These are phyloP conservation scores for Burhinus bistriatus DNA, from an alignment of 2,113 vertebrate species.

Conservation along the genomic window DNA sequence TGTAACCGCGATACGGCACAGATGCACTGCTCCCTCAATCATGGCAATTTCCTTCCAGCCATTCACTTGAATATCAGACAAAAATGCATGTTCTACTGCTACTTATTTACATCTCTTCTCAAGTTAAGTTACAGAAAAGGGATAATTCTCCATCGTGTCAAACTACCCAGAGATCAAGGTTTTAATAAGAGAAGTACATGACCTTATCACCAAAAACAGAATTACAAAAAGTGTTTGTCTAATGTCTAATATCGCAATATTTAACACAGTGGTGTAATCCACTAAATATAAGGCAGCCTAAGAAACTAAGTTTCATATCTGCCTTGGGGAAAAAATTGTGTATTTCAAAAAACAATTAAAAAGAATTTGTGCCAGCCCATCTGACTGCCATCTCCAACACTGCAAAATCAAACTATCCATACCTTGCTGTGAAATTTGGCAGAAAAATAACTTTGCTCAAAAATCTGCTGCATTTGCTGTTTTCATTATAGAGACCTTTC, in stretches of 20 bases:
- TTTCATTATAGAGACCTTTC: conserved; percentile 60
- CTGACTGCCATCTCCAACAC: not conserved
- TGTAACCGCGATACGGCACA: fast-evolving
- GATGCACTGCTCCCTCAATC: not conserved
- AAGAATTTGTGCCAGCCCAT: conserved; percentile 36
- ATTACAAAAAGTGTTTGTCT: not conserved
- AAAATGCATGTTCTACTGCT: not conserved
- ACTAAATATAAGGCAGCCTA: not conserved
- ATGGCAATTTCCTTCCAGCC: not conserved
- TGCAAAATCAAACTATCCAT: conserved; percentile 22
- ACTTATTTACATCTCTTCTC: not conserved
- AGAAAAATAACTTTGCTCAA: conserved; percentile 62
- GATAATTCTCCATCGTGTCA: not conserved
- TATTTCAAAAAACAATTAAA: conserved; percentile 64
- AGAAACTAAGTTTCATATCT: conserved; percentile 28
- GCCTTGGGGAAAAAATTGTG: not conserved
- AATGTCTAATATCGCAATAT: not conserved
- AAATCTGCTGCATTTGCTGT: conserved; percentile 61
- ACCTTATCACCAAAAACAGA: not conserved
- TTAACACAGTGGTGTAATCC: not conserved
- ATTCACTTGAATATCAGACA: not conserved
- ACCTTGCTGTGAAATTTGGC: conserved; percentile 52
- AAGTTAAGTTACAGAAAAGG: not conserved
- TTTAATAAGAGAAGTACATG: not conserved
- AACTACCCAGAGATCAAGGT: not conserved